Evolutionary conservation across 2,113 vertebrate species (phyloP).

Genomic region (Poeciliopsis turrubarensis): DNA sequence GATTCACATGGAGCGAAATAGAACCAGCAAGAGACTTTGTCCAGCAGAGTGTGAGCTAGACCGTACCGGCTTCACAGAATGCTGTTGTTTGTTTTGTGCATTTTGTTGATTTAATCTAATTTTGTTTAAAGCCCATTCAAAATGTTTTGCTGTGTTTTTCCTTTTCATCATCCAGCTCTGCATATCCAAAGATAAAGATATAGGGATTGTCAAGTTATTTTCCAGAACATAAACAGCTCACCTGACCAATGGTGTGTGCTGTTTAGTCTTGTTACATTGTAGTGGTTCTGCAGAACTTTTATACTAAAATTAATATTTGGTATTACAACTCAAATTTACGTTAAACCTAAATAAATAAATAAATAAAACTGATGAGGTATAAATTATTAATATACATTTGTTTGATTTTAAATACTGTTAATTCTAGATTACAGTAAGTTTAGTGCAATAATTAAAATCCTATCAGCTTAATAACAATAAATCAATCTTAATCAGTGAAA

Average conservation of each 20-base stretch:
- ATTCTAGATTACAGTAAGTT: neutral
- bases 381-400: neutral
- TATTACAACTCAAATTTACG: neutral
- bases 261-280: neutral
- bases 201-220: neutral
- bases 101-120: neutral
- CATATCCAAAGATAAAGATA: neutral
- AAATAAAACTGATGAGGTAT: neutral
- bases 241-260: neutral
- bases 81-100: neutral
- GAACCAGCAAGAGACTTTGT: no score
- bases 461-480: neutral
- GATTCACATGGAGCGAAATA: no score
- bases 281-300: neutral
- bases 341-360: neutral
- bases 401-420: neutral
- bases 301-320: neutral
- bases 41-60: no score
- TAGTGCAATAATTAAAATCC: neutral
- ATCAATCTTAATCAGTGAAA: neutral
- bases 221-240: neutral
- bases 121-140: neutral
- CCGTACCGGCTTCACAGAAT: neutral
- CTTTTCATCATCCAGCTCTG: neutral
- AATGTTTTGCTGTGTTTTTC: neutral